phyloP scores from a whole-genome alignment of 2,797 vertebrate genomes.

The Hippoglossus hippoglossus region DNA sequence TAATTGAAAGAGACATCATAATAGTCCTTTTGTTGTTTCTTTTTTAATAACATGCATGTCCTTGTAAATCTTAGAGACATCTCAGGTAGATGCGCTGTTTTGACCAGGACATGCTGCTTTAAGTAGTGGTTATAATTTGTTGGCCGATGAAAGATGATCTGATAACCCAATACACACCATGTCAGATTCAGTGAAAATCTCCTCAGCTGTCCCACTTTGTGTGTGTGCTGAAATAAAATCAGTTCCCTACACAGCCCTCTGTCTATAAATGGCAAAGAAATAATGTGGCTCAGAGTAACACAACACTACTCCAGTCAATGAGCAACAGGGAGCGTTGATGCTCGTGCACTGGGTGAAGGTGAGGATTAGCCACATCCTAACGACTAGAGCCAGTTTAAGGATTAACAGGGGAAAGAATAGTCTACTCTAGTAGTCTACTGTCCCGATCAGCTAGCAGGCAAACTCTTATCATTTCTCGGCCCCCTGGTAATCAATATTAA shows the following conservation, averaged over 20 bases:
- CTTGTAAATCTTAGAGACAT: constrained; percentile 40
- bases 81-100: constrained; percentile 29
- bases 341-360: neutral
- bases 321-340: neutral
- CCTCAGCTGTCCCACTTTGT: neutral
- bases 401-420: too few species aligned
- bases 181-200: neutral
- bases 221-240: neutral
- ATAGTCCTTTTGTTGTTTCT: constrained; percentile 20
- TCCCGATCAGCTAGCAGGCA: too few species aligned
- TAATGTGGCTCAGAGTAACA: neutral
- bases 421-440: too few species aligned
- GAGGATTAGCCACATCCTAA: neutral
- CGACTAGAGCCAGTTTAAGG: too few species aligned
- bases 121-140: neutral
- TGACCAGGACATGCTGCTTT: constrained; percentile 31
- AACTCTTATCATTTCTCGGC: too few species aligned
- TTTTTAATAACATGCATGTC: constrained; percentile 38
- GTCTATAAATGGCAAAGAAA: neutral
- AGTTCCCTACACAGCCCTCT: neutral
- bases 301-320: neutral
- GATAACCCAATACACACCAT: neutral
- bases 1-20: constrained; percentile 65
- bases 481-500: too few species aligned
- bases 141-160: neutral